A percentile compares a stretch with the other conserved stretches of the same genome.
Evolutionary conservation across 2,113 vertebrate genomes (phyloP).

Genomic region (Ia io): DNA sequence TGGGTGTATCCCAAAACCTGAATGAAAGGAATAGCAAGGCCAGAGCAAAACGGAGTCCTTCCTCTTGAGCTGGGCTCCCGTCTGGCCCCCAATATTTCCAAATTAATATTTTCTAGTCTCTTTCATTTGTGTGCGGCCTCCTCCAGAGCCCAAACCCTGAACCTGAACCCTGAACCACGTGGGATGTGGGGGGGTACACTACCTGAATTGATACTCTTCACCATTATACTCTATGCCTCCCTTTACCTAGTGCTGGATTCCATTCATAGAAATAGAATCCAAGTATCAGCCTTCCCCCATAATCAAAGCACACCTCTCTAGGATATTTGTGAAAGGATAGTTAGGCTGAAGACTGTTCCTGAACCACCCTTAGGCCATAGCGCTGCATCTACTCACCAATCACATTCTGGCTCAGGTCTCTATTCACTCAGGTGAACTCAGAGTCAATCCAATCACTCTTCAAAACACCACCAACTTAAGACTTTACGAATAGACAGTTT

Average conservation of each 20-base stretch:
- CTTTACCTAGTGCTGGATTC: not conserved
- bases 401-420: not conserved
- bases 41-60: too few species aligned
- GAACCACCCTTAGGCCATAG: not conserved
- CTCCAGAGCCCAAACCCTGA: too few species aligned
- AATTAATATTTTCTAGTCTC: too few species aligned
- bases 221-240: not conserved
- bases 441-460: not conserved
- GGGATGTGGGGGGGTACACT: too few species aligned
- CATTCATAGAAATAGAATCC: not conserved
- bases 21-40: too few species aligned
- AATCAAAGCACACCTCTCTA: not conserved
- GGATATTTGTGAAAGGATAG: not conserved
- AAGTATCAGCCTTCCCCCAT: not conserved
- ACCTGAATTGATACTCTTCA: not conserved
- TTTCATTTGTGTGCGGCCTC: too few species aligned
- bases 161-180: too few species aligned
- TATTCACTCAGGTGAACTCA: not conserved
- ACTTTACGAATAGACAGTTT: not conserved
- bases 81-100: too few species aligned
- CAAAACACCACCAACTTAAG: not conserved
- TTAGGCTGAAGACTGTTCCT: not conserved
- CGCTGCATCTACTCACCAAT: not conserved
- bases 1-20: too few species aligned
- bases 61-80: too few species aligned